Evolutionary conservation across 2,888 invertebrate species (phyloP), one percentile per base, ranked within the genome.

Genomic region (Myathropa florea): DNA sequence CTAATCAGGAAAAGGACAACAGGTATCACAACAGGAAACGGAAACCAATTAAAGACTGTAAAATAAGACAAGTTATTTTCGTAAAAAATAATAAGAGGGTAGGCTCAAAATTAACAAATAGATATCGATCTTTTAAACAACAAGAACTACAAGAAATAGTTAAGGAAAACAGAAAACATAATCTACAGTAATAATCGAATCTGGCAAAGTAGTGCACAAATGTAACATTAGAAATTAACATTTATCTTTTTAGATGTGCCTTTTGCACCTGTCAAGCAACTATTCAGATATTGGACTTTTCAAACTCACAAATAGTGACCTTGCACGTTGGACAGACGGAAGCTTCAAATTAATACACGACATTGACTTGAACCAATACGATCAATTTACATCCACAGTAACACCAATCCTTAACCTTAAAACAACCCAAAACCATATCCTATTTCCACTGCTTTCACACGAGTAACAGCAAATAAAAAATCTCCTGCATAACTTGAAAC

Each of bases 181-280:
- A n/a, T 71, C 75, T 10, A 70, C 78, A 7, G 59, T 86, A 0
- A 18, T 75, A 36, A 86, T 75, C 3, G 65, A 72, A 63, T 72
- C 75, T 9, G 82, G 79, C 0, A 61, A 71, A 72, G 33, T 33
- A 6, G 46, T 85, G 4, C 77, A 80, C 21, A 80, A 83, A 80
- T 77, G 72, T 39, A 53, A 78, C 33, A 88, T 84, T 30, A 73
- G 72, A 61, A 88, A 88, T 9, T 83, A 76, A 77, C 21, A 60
- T 24, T 64, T 36, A 14, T 39, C 24, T 12, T 63, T 61, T 6
- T 23, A 63, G 30, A 63, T 55, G n/a, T 14, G n/a, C 21, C 12
- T 24, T 23, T 30, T 63, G 64, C 28, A 23, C 33, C 14, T 28
- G 21, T 21, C 18, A 53, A n/a, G 33, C 36, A 33, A 39, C 14